A percentile compares a stretch with the other conserved stretches of the same genome.
phyloP scores from a whole-genome alignment of 2,888 invertebrate genomes.

The Limnephilus lunatus region DNA sequence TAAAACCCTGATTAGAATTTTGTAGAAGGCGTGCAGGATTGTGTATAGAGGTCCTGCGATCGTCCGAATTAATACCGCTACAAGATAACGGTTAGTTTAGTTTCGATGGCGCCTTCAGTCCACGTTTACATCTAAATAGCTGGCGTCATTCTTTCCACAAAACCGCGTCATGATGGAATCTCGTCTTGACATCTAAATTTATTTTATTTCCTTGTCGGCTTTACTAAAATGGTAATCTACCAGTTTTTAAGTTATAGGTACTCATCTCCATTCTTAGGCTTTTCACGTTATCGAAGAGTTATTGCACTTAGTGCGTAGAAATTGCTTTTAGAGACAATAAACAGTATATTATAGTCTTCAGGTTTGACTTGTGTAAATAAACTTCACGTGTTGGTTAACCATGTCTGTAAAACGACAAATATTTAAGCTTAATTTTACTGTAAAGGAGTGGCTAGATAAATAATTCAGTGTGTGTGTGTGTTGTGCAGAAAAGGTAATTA shows the following conservation, averaged over 20 bases:
- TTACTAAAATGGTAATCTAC: not conserved
- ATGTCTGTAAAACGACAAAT: not conserved
- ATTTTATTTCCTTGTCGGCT: not conserved
- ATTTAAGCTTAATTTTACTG: not conserved
- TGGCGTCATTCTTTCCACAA: not conserved
- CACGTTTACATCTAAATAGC: not conserved
- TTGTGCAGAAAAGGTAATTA: not conserved
- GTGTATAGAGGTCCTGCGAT: not conserved
- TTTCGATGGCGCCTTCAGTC: not conserved
- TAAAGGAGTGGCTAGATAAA: not conserved
- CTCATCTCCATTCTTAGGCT: not conserved
- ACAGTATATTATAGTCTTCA: too few species aligned
- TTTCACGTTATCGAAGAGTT: not conserved
- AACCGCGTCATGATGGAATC: not conserved
- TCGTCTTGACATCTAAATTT: not conserved
- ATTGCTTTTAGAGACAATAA: not conserved
- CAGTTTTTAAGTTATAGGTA: not conserved
- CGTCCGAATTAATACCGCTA: not conserved
- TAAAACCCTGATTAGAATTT: not conserved
- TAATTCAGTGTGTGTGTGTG: not conserved
- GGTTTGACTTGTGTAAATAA: not conserved
- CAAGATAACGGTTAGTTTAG: not conserved
- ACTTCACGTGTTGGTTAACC: not conserved
- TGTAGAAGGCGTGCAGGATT: not conserved
- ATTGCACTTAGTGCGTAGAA: not conserved